Evolutionary conservation across 2,113 vertebrate species (phyloP), one percentile per base, ranked within the genome.

Genomic region (Megaceryle torquata): DNA sequence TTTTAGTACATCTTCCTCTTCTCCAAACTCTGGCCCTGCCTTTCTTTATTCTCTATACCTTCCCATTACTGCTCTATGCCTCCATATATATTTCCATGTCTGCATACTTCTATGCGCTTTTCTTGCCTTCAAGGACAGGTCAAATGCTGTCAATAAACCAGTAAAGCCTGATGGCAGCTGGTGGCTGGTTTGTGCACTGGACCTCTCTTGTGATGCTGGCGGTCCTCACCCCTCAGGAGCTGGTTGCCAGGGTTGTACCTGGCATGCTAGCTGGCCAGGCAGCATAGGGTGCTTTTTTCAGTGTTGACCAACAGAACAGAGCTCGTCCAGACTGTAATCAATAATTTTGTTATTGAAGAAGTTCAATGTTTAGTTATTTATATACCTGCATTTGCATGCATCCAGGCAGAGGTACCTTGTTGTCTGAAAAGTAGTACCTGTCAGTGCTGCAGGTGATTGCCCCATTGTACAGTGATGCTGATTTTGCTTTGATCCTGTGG

Each of bases 231-330:
- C 24, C 25, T 63, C 1, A 0, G 67, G 24, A 78, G 10, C 53
- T 56, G 60, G 14, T 82, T 82, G 53, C 19, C 71, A 20, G 71
- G 14, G 35, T 26, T 61, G 53, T 68, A n/a, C 1, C 0, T 39
- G 60, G 22, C 1, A 0, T 61, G 46, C 46, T 70, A 71, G 37
- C 57, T 63, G 60, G n/a, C 60, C 2, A 1, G 41, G 43, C 13
- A 35, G 75, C 10, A 1, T 8, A 67, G 39, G 26, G 20, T 1
- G 0, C 57, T 67, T 26, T 50, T 33, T 12, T 48, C 4, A 0
- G 25, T 14, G 33, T n/a, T 68, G 48, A 31, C 54, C 35, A 9
- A 35, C 48, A 31, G 50, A 28, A 39, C 41, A 67, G 46, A 77
- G 41, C 41, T 77, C 61, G 7, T 19, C 51, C 29, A 24, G 51